phyloP scores from a whole-genome alignment of 92 coral and sea anemone species.

The Siderastrea siderea region DNA sequence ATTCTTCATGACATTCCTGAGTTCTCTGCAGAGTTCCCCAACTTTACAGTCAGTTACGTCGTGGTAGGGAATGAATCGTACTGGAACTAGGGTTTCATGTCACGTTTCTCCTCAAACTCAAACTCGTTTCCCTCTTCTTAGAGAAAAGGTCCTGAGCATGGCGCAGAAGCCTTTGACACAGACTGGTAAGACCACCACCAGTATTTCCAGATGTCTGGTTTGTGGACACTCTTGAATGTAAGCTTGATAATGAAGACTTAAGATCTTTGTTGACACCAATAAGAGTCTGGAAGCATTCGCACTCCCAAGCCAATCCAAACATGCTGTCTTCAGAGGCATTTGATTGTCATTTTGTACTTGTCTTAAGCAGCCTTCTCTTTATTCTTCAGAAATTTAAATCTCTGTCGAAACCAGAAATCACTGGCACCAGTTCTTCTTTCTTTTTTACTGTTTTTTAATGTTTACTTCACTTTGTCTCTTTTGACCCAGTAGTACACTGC shows the following conservation, averaged over 20 bases:
- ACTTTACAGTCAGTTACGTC: background rate
- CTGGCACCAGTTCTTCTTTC: conserved; percentile 9
- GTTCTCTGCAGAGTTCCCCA: conserved; percentile 16
- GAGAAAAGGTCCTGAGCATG: background rate
- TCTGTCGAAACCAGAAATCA: conserved; percentile 11
- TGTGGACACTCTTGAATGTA: background rate
- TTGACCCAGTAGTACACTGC: too few relatives aligned
- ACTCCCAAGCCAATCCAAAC: conserved; percentile 22
- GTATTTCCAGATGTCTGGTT: background rate
- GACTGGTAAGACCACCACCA: background rate
- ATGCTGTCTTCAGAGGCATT: conserved; percentile 11
- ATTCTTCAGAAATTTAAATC: background rate
- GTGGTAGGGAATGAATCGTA: conserved; percentile 40
- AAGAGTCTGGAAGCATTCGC: conserved; percentile 15
- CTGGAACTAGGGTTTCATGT: background rate
- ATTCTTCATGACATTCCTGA: conserved; percentile 40
- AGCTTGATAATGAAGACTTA: background rate
- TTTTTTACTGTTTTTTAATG: too few relatives aligned
- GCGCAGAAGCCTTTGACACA: background rate
- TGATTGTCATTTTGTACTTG: background rate
- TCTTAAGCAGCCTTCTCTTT: background rate
- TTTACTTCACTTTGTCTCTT: too few relatives aligned
- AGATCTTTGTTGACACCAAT: background rate
- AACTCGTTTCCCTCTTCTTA: conserved; percentile 61
- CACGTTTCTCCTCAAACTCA: conserved; percentile 33